Evolutionary conservation across 2,797 vertebrate species (phyloP).

Genomic region (Periophthalmus magnuspinnatus): DNA sequence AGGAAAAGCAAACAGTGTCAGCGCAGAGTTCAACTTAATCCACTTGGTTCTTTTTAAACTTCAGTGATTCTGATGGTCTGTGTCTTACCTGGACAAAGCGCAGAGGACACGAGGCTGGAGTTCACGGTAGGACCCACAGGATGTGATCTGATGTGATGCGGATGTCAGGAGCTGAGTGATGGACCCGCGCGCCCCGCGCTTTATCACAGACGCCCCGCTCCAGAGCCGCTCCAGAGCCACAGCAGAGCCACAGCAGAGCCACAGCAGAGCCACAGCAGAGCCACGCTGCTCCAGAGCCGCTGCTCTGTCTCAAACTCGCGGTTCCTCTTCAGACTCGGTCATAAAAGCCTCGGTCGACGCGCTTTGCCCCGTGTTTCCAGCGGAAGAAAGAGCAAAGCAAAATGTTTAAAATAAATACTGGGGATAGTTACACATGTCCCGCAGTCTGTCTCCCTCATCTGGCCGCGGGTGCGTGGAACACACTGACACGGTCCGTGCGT

Average conservation of each 20-base stretch:
- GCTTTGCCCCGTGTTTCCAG: constrained; percentile 55
- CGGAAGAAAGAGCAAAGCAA: constrained; percentile 57
- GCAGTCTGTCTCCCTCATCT: constrained; percentile 78
- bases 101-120: constrained; percentile 45
- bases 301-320: constrained; percentile 27
- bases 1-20: constrained; percentile 29
- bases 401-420: constrained; percentile 56
- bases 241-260: no score
- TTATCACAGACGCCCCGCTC: constrained; percentile 38
- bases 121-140: constrained; percentile 25
- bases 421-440: constrained; percentile 69
- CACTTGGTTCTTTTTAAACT: constrained; percentile 37
- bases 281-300: constrained; percentile 45
- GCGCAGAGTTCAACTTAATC: constrained; percentile 43
- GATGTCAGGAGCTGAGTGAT: constrained; percentile 67
- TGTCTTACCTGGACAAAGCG: constrained; percentile 58
- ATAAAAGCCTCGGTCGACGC: constrained; percentile 14
- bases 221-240: no score
- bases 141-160: constrained; percentile 56
- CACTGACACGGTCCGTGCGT: constrained; percentile 67
- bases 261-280: no score
- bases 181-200: constrained; percentile 42
- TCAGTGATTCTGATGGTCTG: background rate
- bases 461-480: constrained; percentile 68
- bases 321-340: constrained; percentile 18